Base-by-base conservation (phyloP, 2,888 invertebrate species). In the Strigamia crassipes region DNA sequence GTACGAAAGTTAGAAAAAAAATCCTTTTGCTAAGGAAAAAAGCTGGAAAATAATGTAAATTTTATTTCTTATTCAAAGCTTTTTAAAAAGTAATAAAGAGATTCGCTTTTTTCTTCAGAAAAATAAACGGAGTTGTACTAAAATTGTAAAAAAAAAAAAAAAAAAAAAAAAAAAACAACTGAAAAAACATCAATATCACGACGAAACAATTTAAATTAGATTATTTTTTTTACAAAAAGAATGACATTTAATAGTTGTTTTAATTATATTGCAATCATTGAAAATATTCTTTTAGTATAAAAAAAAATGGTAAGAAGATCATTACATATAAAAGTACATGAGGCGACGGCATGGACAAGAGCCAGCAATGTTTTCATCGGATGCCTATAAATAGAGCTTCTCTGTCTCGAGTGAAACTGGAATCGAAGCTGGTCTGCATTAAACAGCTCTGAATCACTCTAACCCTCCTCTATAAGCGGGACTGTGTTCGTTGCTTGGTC, bases 371-470 rank as follows among this genome's bases (percentile, higher is more conserved):
- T 61, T 61, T 61, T 61, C 61, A 61, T 61, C 61, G 21, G 23
- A 18, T 23, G 61, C 23, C 61, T 78, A 78, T 78, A 78, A 78
- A 78, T 78, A 78, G 78, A 61, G 61, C 61, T 51, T 18, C 18
- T 61, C 21, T 61, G 21, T 61, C 61, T 61, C 61, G 61, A 61
- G n/a, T 61, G 61, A 61, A 61, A 61, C 61, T 61, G 61, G 61
- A 61, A 61, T 61, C 61, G 61, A 61, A 38, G 78, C 34, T 78
- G 78, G 78, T 41, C 34, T 78, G 78, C 78, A 78, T 78, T 38
- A 78, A 38, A 41, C 78, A 78, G 78, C 78, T 78, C 78, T 78
- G 78, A 78, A 78, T 78, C 78, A 78, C 78, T 27, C 15, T 13
- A 18, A 78, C 34, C 78, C 38, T 27, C 31, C 31, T 31, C 34